Evolutionary conservation across 2,113 vertebrate species (phyloP), one percentile per base, ranked within the genome.

Genomic region (Passer montanus): DNA sequence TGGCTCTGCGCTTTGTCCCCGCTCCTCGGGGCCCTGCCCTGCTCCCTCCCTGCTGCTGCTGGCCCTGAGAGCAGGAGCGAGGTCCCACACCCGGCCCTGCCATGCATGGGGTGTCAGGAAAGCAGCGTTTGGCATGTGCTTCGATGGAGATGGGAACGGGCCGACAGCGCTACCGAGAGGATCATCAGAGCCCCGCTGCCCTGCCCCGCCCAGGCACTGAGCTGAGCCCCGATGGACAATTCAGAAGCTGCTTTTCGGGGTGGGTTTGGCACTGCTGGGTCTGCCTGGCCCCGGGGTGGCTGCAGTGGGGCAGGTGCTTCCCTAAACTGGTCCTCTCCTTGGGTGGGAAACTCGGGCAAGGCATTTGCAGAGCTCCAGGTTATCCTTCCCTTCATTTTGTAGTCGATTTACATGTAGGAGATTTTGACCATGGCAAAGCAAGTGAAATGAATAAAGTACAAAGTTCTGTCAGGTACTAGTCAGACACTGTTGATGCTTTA

Each of bases 371-470:
- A 99, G 99, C 99, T 99, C 99, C 99, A 99, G 98, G 98, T 99
- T 99, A 98, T 98, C 98, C 96, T 92, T 96, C 98, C 98, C 98
- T 98, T 93, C 97, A 98, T 99, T 98, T 98, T 98, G 98, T 98
- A 98, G 98, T 98, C 95, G 98, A 98, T 98, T 98, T 98, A 99
- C 98, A 99, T 98, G 98, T 97, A 98, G 98, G 98, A 99, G 99
- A 98, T 98, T 99, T 99, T 97, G 98, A 99, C 99, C 99, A 98
- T 99, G 99, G 98, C 97, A 98, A 98, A 99, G 99, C 99, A 98
- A 98, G 98, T 99, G 99, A 99, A 98, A 99, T 99, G 99, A 99
- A 98, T 98, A 99, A 97, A 99, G 98, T 98, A 99, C 99, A 99
- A 98, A 98, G 98, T 99, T 98, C 98, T 96, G 98, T 99, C 98